Base-by-base conservation (phyloP, 2,888 invertebrate genomes). In the Tillus elongatus region DNA sequence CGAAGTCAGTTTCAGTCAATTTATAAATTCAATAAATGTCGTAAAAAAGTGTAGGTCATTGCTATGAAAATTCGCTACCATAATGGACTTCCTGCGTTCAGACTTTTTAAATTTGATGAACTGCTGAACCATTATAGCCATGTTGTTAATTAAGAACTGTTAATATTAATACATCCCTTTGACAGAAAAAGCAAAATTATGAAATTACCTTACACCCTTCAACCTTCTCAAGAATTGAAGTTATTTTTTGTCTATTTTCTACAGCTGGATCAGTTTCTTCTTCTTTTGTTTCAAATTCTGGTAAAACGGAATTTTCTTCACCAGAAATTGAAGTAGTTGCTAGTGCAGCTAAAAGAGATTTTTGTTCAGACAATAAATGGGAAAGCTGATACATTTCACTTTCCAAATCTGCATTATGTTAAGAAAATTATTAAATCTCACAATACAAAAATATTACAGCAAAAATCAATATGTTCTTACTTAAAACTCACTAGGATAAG, bases 371-470 rank as follows among this genome's bases (percentile, higher is more conserved):
- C 15, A 97, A 69, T 58, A 93, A 75, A 62, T 95, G 92, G 16
- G 92, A 95, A 37, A 97, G 69, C 61, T 96, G 93, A 66, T 95
- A 95, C 95, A 96, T 96, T 69, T 97, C 96, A 45, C 91, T 89
- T 69, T 96, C 96, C 54, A 97, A 71, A 73, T 93, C 82, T 82
- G 51, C 34, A 33, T 10, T 9, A 11, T 13, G 30, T 45, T 45
- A 44, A 45, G 46, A 34, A 45, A 44, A 46, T 28, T 32, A 16
- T 32, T 16, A n/a, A n/a, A n/a, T n/a, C n/a, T n/a, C n/a, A n/a
- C n/a, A n/a, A n/a, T n/a, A n/a, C n/a, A n/a, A n/a, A n/a, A n/a
- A n/a, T n/a, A n/a, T n/a, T n/a, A n/a, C n/a, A n/a, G n/a, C n/a
- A n/a, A n/a, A n/a, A n/a, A n/a, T n/a, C n/a, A n/a, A n/a, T n/a